Evolutionary conservation across 1,140 invertebrate species (phyloP).

Genomic region (Zaprionus nigranus): DNA sequence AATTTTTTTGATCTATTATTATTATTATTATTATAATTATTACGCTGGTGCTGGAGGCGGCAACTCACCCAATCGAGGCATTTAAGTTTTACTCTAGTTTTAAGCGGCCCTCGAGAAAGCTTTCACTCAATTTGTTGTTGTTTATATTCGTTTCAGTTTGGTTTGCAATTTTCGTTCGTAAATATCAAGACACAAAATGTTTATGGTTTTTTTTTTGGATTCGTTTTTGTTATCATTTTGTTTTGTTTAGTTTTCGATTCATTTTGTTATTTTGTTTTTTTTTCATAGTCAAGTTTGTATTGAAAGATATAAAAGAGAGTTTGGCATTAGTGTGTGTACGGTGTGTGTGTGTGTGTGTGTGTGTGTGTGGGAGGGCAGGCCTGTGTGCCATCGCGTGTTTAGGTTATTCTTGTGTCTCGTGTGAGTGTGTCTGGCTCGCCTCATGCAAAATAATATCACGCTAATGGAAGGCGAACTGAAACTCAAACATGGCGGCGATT

Average conservation of each 20-base stretch:
- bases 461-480: constrained; percentile 34
- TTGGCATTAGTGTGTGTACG: constrained; percentile 78
- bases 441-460: constrained; percentile 44
- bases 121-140: constrained; percentile 69
- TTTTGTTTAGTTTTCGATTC: constrained; percentile 41
- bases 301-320: constrained; percentile 81
- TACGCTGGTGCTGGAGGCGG: constrained; percentile 43
- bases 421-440: constrained; percentile 3
- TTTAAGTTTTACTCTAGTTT: constrained; percentile 71
- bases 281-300: constrained; percentile 70
- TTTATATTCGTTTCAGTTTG: constrained; percentile 25
- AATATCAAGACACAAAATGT: constrained; percentile 63
- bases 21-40: constrained; percentile 25
- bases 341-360: constrained; percentile 16
- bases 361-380: not conserved
- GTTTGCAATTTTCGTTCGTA: constrained; percentile 37
- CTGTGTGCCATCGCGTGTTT: constrained; percentile 16
- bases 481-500: constrained; percentile 52
- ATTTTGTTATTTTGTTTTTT: not conserved
- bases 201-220: constrained; percentile 24
- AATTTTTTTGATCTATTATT: constrained; percentile 13
- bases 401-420: not conserved
- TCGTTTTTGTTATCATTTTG: constrained; percentile 30
- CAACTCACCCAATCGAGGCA: constrained; percentile 79
- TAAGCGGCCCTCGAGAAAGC: constrained; percentile 75